Conservation (phyloP, 2,888 invertebrate species). For the Rhagium mordax region DNA sequence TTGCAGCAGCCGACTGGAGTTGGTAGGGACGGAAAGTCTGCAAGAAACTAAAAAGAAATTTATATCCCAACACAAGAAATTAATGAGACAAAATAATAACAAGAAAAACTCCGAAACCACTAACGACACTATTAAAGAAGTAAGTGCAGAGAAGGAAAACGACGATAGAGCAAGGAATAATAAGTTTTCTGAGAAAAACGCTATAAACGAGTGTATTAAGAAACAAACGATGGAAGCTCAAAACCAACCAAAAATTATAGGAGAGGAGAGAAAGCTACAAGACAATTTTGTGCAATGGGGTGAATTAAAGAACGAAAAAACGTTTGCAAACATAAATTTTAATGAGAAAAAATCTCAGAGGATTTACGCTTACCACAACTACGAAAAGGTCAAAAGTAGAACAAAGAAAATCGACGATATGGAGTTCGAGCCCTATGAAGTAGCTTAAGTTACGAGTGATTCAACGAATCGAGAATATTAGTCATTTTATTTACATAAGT, state of each 20-base stretch:
- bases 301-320: slow-evolving; percentile 60
- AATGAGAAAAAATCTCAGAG: slow-evolving; percentile 54
- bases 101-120: slow-evolving; percentile 48
- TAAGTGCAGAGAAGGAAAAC: slow-evolving; percentile 39
- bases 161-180: slow-evolving; percentile 29
- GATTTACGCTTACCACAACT: slow-evolving; percentile 66
- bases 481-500: slow-evolving; percentile 12
- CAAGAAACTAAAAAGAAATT: slow-evolving; percentile 74
- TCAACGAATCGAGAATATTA: slow-evolving; percentile 23
- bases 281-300: slow-evolving; percentile 61
- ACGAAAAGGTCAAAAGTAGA: slow-evolving; percentile 73
- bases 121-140: slow-evolving; percentile 44
- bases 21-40: slow-evolving; percentile 76
- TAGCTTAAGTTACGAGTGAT: slow-evolving; percentile 56
- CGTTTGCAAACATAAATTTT: slow-evolving; percentile 51
- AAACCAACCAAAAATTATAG: slow-evolving; percentile 71
- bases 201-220: slow-evolving; percentile 62
- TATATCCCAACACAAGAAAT: slow-evolving; percentile 74
- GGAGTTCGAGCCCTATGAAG: slow-evolving; percentile 80
- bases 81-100: slow-evolving; percentile 42
- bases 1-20: slow-evolving; percentile 86
- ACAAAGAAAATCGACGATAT: slow-evolving; percentile 84
- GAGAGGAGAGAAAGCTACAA: slow-evolving; percentile 69
- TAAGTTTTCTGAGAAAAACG: slow-evolving; percentile 54
- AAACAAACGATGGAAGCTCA: slow-evolving; percentile 48